Conservation (phyloP, 1,140 invertebrate genomes). For the Cydia strobilella region DNA sequence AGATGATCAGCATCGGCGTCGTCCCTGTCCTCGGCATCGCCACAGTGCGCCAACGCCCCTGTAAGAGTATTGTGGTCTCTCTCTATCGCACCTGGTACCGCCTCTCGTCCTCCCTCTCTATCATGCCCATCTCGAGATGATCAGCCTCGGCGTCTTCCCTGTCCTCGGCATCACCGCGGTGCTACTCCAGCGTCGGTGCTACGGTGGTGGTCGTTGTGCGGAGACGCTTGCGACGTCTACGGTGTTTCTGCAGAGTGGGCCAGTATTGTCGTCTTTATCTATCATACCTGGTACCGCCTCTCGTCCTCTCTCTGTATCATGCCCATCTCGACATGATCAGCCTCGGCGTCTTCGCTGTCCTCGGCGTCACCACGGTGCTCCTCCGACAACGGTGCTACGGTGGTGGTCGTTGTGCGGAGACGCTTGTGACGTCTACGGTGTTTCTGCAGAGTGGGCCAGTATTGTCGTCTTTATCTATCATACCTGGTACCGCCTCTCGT, state of each 20-base stretch:
- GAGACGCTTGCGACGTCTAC: conserved; percentile 57
- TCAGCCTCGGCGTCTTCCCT: conserved; percentile 57
- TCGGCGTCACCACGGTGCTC: too few species aligned
- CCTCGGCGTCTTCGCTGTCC: too few species aligned
- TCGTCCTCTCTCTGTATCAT: too few species aligned
- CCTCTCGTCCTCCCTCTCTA: conserved; percentile 64
- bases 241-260: conserved; percentile 38
- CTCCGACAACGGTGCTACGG: conserved; percentile 44
- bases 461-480: background rate
- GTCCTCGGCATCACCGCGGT: conserved; percentile 18
- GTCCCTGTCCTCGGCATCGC: too few species aligned
- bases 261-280: too few species aligned
- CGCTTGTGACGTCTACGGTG: conserved; percentile 56
- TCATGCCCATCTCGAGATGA: conserved; percentile 66
- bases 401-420: conserved; percentile 64
- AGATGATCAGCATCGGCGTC: too few species aligned
- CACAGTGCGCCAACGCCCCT: too few species aligned
- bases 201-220: conserved; percentile 60
- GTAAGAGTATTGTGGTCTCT: too few species aligned
- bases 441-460: too few species aligned
- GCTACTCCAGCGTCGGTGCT: conserved; percentile 39
- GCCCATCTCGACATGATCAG: too few species aligned
- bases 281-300: too few species aligned
- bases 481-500: conserved; percentile 71
- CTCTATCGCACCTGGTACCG: conserved; percentile 61